Evolutionary conservation across 2,888 invertebrate genomes (phyloP), one percentile per base, ranked within the genome.

Genomic region (Copidosoma aretas): DNA sequence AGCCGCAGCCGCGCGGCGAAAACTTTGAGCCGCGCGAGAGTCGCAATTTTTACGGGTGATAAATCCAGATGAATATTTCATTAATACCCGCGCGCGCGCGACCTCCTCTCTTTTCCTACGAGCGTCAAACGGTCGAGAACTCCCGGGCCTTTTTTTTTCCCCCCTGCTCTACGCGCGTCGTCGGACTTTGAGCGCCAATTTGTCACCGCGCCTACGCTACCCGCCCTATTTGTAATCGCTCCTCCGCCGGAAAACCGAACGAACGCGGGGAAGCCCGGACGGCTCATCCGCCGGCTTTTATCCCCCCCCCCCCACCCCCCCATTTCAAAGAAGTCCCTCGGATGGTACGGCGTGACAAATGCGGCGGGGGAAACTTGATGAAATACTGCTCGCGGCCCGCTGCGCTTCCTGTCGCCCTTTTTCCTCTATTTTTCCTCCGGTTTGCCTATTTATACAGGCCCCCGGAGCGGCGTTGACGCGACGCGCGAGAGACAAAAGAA

Each of bases 31-130:
- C 43, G 32, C 24, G 62, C 51, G 66, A 32, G 32, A 32, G 32
- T 8, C 8, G 32, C 32, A 32, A 32, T 70, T 70, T 66, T 63
- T 66, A 70, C 63, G 63, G 60, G 63, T 62, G 56, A 70, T 70
- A 70, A 70, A 70, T 70, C 63, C 53, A 52, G 61, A 69, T 69
- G 60, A 68, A 69, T 69, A 69, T 69, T 69, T 69, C 64, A 69
- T 69, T 69, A 70, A 63, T 63, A 59, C 66, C 54, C 65, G 60
- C 60, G 49, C 17, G 56, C 59, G 41, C 21, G 19, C n/a, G n/a
- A n/a, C n/a, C 57, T 19, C 39, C 19, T 21, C 24, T 22, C 21
- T 46, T 41, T 24, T 19, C 22, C 49, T 22, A 49, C 57, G 39
- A 43, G 54, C 12, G 41, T 8, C 43, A 14, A n/a, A 17, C 41